phyloP scores from a whole-genome alignment of 2,888 invertebrate genomes.

The Tigriopus californicus region DNA sequence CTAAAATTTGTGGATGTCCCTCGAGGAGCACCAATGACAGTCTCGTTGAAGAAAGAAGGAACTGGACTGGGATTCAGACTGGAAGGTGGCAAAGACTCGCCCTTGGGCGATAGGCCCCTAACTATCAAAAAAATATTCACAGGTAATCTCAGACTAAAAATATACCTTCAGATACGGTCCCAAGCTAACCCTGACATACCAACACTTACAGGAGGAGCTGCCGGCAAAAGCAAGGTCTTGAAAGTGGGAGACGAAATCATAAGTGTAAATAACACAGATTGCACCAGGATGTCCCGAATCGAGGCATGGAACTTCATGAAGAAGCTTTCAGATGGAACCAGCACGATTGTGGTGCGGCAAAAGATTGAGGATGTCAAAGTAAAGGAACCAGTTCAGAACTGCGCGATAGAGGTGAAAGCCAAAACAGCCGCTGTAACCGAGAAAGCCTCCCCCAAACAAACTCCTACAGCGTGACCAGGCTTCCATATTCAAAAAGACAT shows the following conservation, averaged over 20 bases:
- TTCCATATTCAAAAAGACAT: no score
- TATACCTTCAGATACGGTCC: neutral
- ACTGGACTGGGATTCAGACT: slow-evolving; percentile 83
- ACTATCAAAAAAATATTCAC: slow-evolving; percentile 81
- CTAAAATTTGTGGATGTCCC: slow-evolving; percentile 18
- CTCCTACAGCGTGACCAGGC: no score
- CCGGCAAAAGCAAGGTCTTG: slow-evolving; percentile 64
- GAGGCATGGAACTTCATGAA: slow-evolving; percentile 88
- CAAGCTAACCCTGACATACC: neutral
- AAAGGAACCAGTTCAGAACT: neutral
- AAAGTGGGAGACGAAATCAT: slow-evolving; percentile 70
- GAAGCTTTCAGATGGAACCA: slow-evolving; percentile 63
- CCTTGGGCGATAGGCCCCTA: slow-evolving; percentile 68
- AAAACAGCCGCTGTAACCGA: no score
- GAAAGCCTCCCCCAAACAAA: no score
- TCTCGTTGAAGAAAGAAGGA: slow-evolving; percentile 47
- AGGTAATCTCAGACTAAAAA: slow-evolving; percentile 36
- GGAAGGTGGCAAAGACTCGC: slow-evolving; percentile 80
- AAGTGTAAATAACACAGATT: slow-evolving; percentile 57
- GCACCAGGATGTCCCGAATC: slow-evolving; percentile 67
- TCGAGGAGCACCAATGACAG: slow-evolving; percentile 36
- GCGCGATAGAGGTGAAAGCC: no score
- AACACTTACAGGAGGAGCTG: slow-evolving; percentile 57
- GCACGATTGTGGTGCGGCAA: slow-evolving; percentile 39
- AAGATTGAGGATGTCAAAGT: slow-evolving; percentile 10